Base-by-base conservation (phyloP, 2,888 invertebrate species). In the Endotricha flammealis region DNA sequence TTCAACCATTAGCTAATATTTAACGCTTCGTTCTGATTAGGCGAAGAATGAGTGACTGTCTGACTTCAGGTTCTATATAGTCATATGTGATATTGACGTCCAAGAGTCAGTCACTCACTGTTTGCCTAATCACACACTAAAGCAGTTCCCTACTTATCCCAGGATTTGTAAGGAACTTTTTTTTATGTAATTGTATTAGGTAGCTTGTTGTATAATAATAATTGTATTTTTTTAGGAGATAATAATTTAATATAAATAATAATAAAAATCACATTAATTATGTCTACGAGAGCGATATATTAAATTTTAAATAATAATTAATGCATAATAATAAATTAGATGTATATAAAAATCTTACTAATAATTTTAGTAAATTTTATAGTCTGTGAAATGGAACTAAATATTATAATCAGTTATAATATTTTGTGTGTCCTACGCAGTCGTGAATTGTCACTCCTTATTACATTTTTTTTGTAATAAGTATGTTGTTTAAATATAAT, bases 381-480 rank as follows among this genome's bases (percentile, higher is more conserved):
- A 8, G 20, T 2, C 2, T 2, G 10, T 13, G 4, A 10, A 4
- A 24, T 32, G 37, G 20, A 30, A 37, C 31, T n/a, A 12, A 20
- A 8, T 32, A 20, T 32, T 37, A 37, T 37, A 13, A 8, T 32
- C 10, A 29, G 20, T 36, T 31, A 37, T 37, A 32, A 23, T 62
- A 63, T 41, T 45, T 41, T 58, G 12, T 56, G 76, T 76, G 71
- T 63, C 36, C 23, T 23, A 22, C 9, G 9, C 23, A n/a, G 14
- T 31, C 34, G 36, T 27, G n/a, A 24, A 31, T 12, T 27, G 20
- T 31, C 16, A 16, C 16, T 42, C 69, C 71, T 67, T 62, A 48
- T 58, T 79, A 72, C 68, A 59, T 42, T 9, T 38, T 12, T 12
- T 27, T 44, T 69, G 75, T 75, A 77, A 64, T 65, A 46, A 57